Evolutionary conservation across 2,888 invertebrate species (phyloP).

Genomic region (Lasioglossum marginatum): DNA sequence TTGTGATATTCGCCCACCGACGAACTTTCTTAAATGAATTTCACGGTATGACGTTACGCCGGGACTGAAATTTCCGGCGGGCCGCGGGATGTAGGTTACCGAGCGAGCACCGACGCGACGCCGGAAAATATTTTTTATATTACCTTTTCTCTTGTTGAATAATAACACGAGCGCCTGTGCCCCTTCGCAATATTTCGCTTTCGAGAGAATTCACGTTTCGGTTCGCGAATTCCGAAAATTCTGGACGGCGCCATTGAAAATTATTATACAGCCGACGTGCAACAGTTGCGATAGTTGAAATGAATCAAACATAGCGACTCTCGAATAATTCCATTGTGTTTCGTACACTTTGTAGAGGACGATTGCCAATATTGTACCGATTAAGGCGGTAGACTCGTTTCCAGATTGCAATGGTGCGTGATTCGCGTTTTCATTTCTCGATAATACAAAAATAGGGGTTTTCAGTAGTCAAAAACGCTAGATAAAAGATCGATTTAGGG

Average conservation of each 20-base stretch:
- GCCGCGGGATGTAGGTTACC: slow-evolving; percentile 33
- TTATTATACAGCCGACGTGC: not conserved
- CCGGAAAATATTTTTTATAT: slow-evolving; percentile 8
- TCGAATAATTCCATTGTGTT: no score
- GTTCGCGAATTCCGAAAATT: not conserved
- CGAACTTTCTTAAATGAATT: slow-evolving; percentile 51
- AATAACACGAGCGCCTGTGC: not conserved
- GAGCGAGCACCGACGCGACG: not conserved
- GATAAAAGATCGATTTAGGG: no score
- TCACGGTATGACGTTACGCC: slow-evolving; percentile 33
- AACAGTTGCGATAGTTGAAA: no score
- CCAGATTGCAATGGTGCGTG: no score
- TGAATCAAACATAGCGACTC: no score
- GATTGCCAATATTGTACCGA: no score
- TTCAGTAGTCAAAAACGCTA: no score
- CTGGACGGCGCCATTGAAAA: not conserved
- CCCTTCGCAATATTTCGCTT: not conserved
- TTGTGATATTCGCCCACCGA: slow-evolving; percentile 47
- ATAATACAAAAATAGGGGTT: no score
- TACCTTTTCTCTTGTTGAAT: not conserved
- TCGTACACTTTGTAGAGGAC: no score
- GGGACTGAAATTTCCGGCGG: slow-evolving; percentile 46
- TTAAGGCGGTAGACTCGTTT: no score
- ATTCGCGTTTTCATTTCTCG: no score
- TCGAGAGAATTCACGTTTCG: not conserved